Conservation (phyloP, 2,797 vertebrate species). For the Anolis apletophallus region DNA sequence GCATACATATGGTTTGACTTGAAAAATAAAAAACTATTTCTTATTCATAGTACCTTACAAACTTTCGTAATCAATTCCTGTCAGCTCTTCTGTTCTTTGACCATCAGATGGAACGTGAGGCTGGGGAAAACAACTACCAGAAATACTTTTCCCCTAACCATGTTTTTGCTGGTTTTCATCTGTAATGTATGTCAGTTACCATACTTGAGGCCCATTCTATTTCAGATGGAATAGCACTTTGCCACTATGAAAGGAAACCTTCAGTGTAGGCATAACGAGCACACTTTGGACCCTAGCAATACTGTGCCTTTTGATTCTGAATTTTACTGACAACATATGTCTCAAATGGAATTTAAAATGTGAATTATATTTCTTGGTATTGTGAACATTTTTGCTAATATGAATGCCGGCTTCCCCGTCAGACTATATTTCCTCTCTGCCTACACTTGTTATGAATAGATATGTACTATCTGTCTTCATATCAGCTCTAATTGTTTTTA, state of each 20-base stretch:
- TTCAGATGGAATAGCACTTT: not conserved
- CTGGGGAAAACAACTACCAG: not conserved
- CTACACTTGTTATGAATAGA: not conserved
- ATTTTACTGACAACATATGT: slow-evolving; percentile 1
- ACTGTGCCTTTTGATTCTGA: not conserved
- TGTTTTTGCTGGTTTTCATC: not conserved
- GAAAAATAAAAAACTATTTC: not conserved
- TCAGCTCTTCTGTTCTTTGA: not conserved
- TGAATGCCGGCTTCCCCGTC: not conserved
- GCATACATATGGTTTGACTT: not conserved
- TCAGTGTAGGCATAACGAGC: not conserved
- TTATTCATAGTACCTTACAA: not conserved
- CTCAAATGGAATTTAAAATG: not conserved
- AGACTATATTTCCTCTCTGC: not conserved
- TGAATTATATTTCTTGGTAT: not conserved
- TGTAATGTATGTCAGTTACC: not conserved
- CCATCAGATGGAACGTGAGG: not conserved
- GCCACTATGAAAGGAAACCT: not conserved
- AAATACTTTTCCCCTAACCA: not conserved
- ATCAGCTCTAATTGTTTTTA: not conserved
- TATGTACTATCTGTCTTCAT: not conserved
- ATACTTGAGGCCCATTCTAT: not conserved
- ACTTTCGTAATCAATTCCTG: not conserved
- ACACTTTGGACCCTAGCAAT: not conserved
- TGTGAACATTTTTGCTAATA: not conserved